These are phyloP conservation scores for Tetrao urogallus DNA, from an alignment of 2,113 vertebrate species.

Conservation along the genomic window DNA sequence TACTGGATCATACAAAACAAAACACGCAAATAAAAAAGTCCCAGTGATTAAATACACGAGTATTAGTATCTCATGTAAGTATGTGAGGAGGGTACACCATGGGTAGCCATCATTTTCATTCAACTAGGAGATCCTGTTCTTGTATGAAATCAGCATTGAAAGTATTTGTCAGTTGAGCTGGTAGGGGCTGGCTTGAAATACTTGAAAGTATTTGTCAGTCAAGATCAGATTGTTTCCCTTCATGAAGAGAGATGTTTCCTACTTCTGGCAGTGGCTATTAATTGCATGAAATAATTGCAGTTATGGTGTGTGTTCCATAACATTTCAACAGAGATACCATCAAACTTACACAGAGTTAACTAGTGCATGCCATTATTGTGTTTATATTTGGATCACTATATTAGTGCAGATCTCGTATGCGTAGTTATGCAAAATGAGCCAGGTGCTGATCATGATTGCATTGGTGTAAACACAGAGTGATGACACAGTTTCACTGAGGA, in stretches of 20 bases:
- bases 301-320: not conserved
- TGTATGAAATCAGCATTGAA: too few species aligned
- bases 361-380: not conserved
- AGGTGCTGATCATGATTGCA: constrained; percentile 27
- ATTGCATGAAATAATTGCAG: not conserved
- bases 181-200: too few species aligned
- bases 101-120: too few species aligned
- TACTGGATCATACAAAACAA: not conserved
- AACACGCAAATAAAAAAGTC: not conserved
- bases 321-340: not conserved
- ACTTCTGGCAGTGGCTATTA: not conserved
- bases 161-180: too few species aligned
- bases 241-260: not conserved
- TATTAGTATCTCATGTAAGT: not conserved
- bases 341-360: not conserved
- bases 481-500: constrained; percentile 28
- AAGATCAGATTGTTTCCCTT: not conserved
- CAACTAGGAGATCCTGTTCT: too few species aligned
- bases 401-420: constrained; percentile 41
- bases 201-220: not conserved
- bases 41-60: not conserved
- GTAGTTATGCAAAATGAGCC: constrained; percentile 23
- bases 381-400: constrained; percentile 22
- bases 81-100: too few species aligned
- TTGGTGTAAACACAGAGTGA: not conserved